Evolutionary conservation across 2,888 invertebrate genomes (phyloP), one percentile per base, ranked within the genome.

Genomic region (Caenorhabditis afra): DNA sequence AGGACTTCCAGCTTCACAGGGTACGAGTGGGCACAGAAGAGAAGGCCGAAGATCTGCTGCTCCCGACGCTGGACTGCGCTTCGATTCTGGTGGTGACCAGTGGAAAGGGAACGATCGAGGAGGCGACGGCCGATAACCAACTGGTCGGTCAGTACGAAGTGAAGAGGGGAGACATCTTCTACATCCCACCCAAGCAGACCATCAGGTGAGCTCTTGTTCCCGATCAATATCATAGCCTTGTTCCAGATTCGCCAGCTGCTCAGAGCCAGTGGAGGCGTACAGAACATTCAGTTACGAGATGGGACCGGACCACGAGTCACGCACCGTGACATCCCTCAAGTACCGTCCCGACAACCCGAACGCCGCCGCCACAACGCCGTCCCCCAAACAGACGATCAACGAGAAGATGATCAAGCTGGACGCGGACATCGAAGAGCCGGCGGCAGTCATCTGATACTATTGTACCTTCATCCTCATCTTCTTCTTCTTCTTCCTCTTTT

Each of bases 211-310:
- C 39, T 12, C 29, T 37, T 14, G 41, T 41, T 8, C 7, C 23
- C 37, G 16, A 5, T 29, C 4, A 5, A 18, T 2, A 3, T 35
- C 10, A 37, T 18, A 52, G 41, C 3, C 11, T 11, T 8, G 11
- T 75, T 71, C 11, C 44, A 81, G 81, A 58, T 82, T 84, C 37
- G 20, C 64, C 12, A 47, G 73, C 7, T 84, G 84, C 67, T n/a
- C 71, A 2, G 76, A 76, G 20, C 35, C 62, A 18, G 39, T 85
- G 14, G 84, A 87, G 53, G 89, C 87, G 45, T 89, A 87, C 83
- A 79, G 89, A 52, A 89, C 89, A 20, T 89, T 87, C 82, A 86
- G 86, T 57, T 87, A 81, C 76, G 89, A 89, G 67, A 81, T 80
- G 35, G 88, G 88, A 44, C 87, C 87, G n/a, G 87, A 87, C 53